phyloP scores from a whole-genome alignment of 2,797 vertebrate genomes.

The Malurus splendens region DNA sequence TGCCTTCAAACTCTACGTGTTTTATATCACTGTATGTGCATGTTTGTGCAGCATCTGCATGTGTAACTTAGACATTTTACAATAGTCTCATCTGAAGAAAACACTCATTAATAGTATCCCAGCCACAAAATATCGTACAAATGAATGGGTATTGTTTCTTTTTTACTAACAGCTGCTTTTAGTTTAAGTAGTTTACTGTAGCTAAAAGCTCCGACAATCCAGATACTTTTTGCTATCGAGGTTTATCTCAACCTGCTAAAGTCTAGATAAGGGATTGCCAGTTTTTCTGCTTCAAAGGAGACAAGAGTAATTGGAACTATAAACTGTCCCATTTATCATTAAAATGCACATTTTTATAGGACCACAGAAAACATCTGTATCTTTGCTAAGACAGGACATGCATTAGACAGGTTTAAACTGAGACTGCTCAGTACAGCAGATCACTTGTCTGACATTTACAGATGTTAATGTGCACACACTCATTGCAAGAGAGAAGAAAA shows the following conservation, averaged over 20 bases:
- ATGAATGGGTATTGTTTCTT: constrained; percentile 49
- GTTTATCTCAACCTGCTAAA: constrained; percentile 72
- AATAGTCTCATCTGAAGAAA: constrained; percentile 16
- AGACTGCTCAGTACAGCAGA: not conserved
- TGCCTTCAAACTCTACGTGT: not conserved
- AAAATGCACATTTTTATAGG: constrained; percentile 56
- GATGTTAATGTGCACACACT: not conserved
- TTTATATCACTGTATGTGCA: not conserved
- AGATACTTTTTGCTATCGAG: constrained; percentile 67
- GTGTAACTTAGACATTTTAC: not conserved
- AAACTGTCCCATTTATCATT: constrained; percentile 58
- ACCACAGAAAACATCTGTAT: constrained; percentile 48
- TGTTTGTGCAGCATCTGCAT: not conserved
- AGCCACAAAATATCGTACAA: constrained; percentile 49
- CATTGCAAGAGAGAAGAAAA: not conserved
- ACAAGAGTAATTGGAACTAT: constrained; percentile 61
- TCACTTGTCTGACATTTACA: constrained; percentile 45
- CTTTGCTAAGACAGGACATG: constrained; percentile 44
- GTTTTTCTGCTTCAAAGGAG: constrained; percentile 70
- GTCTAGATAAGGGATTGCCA: constrained; percentile 69
- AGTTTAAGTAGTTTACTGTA: constrained; percentile 68
- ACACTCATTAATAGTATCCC: constrained; percentile 15
- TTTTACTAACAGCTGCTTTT: constrained; percentile 67
- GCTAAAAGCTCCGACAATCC: constrained; percentile 56
- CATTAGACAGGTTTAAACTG: constrained; percentile 42